Evolutionary conservation across 1,140 invertebrate species (phyloP).

Genomic region (Ceratosolen solmsi): DNA sequence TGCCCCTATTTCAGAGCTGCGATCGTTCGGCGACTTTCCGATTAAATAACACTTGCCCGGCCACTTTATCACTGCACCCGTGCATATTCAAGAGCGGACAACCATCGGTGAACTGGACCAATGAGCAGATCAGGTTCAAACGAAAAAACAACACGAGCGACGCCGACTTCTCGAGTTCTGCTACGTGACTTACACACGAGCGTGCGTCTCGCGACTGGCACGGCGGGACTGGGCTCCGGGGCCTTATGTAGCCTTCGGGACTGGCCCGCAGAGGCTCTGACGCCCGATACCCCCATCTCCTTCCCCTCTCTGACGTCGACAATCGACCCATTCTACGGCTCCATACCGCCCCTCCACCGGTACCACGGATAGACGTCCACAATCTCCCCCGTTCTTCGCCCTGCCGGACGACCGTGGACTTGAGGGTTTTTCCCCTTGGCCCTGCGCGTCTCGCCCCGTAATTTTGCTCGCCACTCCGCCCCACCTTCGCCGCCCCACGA

Average conservation of each 20-base stretch:
- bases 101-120: too few relatives aligned
- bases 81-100: background rate
- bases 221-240: conserved; percentile 59
- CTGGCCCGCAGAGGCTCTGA: conserved; percentile 14
- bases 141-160: background rate
- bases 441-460: background rate
- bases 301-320: too few relatives aligned
- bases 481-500: too few relatives aligned
- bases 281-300: too few relatives aligned
- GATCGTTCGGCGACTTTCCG: background rate
- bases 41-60: background rate
- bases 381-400: background rate
- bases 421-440: background rate
- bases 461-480: background rate
- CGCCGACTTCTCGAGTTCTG: background rate
- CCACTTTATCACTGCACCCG: background rate
- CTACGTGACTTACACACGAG: conserved; percentile 40
- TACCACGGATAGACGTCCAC: background rate
- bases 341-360: background rate
- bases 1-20: background rate
- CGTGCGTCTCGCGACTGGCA: conserved; percentile 65
- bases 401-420: conserved; percentile 8
- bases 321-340: background rate
- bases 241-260: conserved; percentile 69
- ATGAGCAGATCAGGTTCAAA: background rate